Base-by-base conservation (phyloP, 2,113 vertebrate species). In the Corythornis vintsioides region DNA sequence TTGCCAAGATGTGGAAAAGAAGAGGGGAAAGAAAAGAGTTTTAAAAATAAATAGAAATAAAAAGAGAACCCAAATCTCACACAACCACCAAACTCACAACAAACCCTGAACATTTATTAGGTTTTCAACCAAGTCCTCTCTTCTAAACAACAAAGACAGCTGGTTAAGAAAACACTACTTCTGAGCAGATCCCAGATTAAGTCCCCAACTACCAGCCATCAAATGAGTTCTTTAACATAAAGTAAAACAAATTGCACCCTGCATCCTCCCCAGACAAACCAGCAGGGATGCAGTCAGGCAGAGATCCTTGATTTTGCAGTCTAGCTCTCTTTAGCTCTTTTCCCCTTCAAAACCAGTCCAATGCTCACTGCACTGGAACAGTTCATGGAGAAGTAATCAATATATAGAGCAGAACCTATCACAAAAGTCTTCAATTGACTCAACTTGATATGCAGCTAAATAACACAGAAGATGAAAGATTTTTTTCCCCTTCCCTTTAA, bases 401-500 rank as follows among this genome's bases (percentile, higher is more conserved):
- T 88, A 86, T 0, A 28, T 6, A 74, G 56, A 83, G 71, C 38
- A 88, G 50, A 84, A 87, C 55, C 7, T 28, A 77, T 13, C 76
- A 83, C 75, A 63, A 5, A 87, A n/a, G 28, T 55, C 71, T 88
- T 79, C 60, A 85, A 50, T 11, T 77, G 74, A 85, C 84, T 69
- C 81, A 78, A 45, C 47, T 47, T 61, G 78, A 89, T 83, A 74
- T 2, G 28, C 3, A 69, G 65, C 67, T 94, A 88, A 91, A 86
- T 1, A 93, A 19, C 24, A 81, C 20, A 38, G 29, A 94, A 94
- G 92, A 94, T 65, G 84, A 83, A 93, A 89, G 86, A 91, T 92
- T 95, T 90, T 50, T 50, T 47, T 21, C 4, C 19, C 92, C 93
- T 97, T 91, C 95, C 92, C 88, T 95, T 95, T 89, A 88, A 81